Base-by-base conservation (phyloP, 2,113 vertebrate genomes). In the Scartelaos histophorus region DNA sequence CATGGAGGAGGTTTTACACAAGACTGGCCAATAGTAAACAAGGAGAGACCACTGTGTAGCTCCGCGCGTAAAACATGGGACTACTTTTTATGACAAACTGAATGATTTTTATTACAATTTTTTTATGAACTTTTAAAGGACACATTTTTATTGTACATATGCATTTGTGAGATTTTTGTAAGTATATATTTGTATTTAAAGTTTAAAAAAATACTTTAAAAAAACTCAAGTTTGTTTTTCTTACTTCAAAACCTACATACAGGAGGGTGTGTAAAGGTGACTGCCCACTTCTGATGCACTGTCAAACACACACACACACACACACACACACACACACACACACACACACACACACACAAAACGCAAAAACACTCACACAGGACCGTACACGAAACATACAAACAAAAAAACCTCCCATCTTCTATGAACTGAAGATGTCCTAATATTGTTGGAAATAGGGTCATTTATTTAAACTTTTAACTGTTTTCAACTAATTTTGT, bases 151-250 rank as follows among this genome's bases (percentile, higher is more conserved):
- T 89, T 97, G 96, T 97, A 98, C 93, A 98, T 96, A 97, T 60
- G 86, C 91, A 83, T 92, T 95, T 87, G 93, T 96, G 95, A 95
- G 91, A 95, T 89, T 92, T 93, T 97, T 97, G 94, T 96, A 97
- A 96, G 94, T 96, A 96, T 96, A 93, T 93, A 95, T 98, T 97
- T 97, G 95, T 98, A 98, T 97, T 97, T 97, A 97, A 97, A 91
- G 92, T 81, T 79, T 76, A 58, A 67, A 71, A 29, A 81, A 71
- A 81, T 75, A 67, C 60, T 60, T 75, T 16, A 56, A 56, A 62
- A 74, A 67, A 49, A 73, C 21, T 65, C 43, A 75, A n/a, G 13
- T 49, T 19, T 7, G 53, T 78, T 81, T 87, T 85, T 71, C 67
- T 70, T 76, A 79, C 70, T 75, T 78, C 43, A 71, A 68, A 85